A percentile compares a stretch with the other conserved stretches of the same genome.
These are phyloP conservation scores for Alaudala cheleensis DNA, from an alignment of 2,113 vertebrate genomes.

Conservation along the genomic window DNA sequence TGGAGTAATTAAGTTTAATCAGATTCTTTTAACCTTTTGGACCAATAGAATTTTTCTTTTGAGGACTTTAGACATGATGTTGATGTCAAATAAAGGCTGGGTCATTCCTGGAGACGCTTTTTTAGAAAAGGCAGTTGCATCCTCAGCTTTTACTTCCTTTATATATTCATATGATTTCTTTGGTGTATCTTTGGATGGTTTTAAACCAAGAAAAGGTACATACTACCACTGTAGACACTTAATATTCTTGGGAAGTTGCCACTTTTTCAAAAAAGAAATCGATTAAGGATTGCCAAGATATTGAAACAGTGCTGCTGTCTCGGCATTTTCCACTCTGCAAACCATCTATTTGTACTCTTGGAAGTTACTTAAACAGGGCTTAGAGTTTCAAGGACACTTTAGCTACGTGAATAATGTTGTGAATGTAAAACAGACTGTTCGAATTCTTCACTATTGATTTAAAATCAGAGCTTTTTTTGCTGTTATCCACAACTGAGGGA, in stretches of 20 bases:
- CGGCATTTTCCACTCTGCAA: background rate
- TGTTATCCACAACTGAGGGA: background rate
- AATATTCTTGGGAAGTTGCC: background rate
- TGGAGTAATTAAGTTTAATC: background rate
- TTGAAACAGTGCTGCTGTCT: background rate
- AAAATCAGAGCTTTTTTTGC: constrained; percentile 3
- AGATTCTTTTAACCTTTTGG: background rate
- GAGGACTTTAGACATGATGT: background rate
- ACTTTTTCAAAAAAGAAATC: background rate
- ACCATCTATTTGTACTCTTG: background rate
- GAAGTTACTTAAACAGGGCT: background rate
- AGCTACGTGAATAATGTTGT: background rate
- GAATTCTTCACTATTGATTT: constrained; percentile 24
- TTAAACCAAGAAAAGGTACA: background rate
- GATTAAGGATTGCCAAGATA: background rate
- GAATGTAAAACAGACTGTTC: background rate
- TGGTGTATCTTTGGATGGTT: background rate
- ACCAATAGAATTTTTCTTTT: background rate
- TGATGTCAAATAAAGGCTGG: background rate
- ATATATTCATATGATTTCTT: background rate
- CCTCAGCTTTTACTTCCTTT: background rate
- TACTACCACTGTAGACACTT: background rate
- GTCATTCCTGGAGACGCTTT: background rate
- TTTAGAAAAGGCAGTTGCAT: background rate
- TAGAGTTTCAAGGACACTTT: background rate